Base-by-base conservation (phyloP, 1,140 invertebrate genomes). In the Gonioctena quinquepunctata region DNA sequence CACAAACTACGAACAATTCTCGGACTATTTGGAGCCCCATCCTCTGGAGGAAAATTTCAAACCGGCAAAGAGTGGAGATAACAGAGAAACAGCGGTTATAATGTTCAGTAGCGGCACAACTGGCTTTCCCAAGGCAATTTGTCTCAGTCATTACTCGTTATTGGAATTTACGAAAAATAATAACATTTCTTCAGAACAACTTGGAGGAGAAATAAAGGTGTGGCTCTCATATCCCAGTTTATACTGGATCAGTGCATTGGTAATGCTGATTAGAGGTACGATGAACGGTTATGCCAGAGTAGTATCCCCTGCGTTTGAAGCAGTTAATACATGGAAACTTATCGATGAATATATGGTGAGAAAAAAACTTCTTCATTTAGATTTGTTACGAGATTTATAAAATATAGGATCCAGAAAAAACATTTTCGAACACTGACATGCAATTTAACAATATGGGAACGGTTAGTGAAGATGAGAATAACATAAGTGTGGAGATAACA, bases 91-190 rank as follows among this genome's bases (percentile, higher is more conserved):
- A 5, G 70, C 72, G 18, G 48, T 73, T 1, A 74, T 77, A 7
- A 48, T 76, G 28, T 72, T 77, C 56, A 77, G 74, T 42, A 77
- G 76, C 52, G 76, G 76, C 5, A 77, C 71, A 2, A 76, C 76
- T 2, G 76, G 76, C 13, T 57, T 76, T 8, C 68, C 76, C 3
- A 77, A 77, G 71, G 76, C 69, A 22, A 70, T 76, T 68, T 76
- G 74, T 60, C 18, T 74, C 13, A 72, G 27, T 27, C 74, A 76
- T 61, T 69, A 67, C 25, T 59, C 16, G 19, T 25, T 62, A 22
- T 1, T 69, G 49, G 18, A 26, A 27, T 23, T 28, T 3, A 28
- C 8, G 27, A 28, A 28, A 28, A 28, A 4, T 28, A 8, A 28
- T 28, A 4, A 28, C 27, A 28, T 8, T 3, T 28, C 3, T 3